Conservation (phyloP, 2,113 vertebrate genomes). For the Larimichthys crocea region DNA sequence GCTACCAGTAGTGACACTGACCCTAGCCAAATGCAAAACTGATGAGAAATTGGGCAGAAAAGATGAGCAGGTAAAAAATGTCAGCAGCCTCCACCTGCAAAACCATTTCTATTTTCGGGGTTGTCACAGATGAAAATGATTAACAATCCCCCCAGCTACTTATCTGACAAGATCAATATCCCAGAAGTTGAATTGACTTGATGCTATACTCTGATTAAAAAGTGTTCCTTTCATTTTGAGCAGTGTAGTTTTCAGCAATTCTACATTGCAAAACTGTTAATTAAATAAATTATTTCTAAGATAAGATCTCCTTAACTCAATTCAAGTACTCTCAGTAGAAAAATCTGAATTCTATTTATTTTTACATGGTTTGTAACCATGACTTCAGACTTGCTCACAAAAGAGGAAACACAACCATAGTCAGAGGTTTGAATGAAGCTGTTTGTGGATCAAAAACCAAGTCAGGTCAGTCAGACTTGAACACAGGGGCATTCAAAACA, state of each 20-base stretch:
- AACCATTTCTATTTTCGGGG: too few species aligned
- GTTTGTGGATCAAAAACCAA: conserved; percentile 19
- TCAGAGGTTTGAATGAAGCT: not conserved
- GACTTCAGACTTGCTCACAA: not conserved
- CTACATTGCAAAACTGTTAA: not conserved
- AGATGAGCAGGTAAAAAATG: too few species aligned
- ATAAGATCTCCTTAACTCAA: not conserved
- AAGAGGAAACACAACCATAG: not conserved
- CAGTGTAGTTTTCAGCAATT: not conserved
- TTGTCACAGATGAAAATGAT: too few species aligned
- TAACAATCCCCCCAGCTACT: too few species aligned
- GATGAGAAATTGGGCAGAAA: too few species aligned
- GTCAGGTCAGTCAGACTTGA: conserved; percentile 12
- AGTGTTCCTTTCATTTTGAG: too few species aligned
- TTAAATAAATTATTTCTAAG: not conserved
- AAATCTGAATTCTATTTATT: conserved; percentile 17
- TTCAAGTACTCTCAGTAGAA: conserved; percentile 2
- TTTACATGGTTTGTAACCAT: not conserved
- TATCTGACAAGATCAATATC: too few species aligned
- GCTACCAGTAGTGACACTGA: too few species aligned
- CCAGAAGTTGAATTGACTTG: too few species aligned
- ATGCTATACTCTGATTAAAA: too few species aligned
- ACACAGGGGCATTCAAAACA: conserved; percentile 4
- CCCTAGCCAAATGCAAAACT: too few species aligned
- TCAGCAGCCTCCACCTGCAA: too few species aligned